These are phyloP conservation scores for Dione vanillae DNA, from an alignment of 2,888 invertebrate genomes.

Conservation along the genomic window DNA sequence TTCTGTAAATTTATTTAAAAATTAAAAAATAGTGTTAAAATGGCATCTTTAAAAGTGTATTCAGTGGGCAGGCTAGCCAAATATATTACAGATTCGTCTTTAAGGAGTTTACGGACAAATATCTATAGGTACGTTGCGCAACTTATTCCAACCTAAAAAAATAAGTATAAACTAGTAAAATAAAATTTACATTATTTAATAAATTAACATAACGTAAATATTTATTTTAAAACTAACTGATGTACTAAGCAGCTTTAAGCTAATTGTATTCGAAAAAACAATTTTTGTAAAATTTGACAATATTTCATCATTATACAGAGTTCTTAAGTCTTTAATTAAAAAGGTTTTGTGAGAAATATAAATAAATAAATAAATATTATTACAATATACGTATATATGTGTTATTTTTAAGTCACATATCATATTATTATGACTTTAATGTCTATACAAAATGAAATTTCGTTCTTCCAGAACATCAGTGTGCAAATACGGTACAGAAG, in stretches of 20 bases:
- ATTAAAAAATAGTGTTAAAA: constrained; percentile 49
- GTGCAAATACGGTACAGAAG: constrained; percentile 73
- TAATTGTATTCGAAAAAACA: not conserved
- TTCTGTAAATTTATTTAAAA: constrained; percentile 38
- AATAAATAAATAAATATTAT: no score
- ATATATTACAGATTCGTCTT: constrained; percentile 76
- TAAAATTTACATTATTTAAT: not conserved
- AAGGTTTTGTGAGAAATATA: not conserved
- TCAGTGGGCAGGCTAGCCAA: constrained; percentile 76
- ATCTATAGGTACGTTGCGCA: constrained; percentile 82
- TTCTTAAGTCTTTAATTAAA: not conserved
- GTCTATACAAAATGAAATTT: not conserved
- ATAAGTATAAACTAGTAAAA: not conserved
- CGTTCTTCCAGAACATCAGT: constrained; percentile 53
- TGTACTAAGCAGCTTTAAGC: not conserved
- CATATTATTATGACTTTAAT: no score
- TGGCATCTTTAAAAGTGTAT: constrained; percentile 82
- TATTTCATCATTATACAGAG: constrained; percentile 15
- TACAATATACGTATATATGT: no score
- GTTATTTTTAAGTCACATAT: no score
- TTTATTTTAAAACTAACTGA: not conserved
- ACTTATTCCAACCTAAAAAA: constrained; percentile 61
- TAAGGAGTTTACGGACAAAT: constrained; percentile 69
- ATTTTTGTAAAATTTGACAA: not conserved
- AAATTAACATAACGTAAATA: not conserved